A percentile compares a stretch with the other conserved stretches of the same genome.
These are phyloP conservation scores for Tringa solitaria DNA, from an alignment of 2,113 vertebrate species.

Conservation along the genomic window DNA sequence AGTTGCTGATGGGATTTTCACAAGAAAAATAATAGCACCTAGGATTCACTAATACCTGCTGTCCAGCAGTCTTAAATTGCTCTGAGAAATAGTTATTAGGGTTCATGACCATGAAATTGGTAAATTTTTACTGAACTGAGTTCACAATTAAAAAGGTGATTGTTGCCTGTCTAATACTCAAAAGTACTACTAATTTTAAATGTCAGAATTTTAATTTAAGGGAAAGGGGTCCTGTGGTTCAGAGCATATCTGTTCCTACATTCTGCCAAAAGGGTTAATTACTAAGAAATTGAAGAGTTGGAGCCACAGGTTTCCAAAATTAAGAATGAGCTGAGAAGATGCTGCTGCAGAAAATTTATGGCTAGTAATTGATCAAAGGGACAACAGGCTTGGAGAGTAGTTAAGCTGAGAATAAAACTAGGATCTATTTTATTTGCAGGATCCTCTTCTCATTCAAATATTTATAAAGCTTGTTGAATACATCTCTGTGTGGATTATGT, in stretches of 20 bases:
- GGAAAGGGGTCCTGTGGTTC: neutral
- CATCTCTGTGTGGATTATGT: slow-evolving; percentile 30
- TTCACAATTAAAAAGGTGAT: neutral
- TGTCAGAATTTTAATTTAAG: neutral
- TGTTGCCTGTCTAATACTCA: neutral
- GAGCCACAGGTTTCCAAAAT: neutral
- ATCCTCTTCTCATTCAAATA: slow-evolving; percentile 52
- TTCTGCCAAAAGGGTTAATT: neutral
- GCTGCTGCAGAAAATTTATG: neutral
- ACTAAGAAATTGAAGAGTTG: neutral
- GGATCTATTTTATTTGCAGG: slow-evolving; percentile 35
- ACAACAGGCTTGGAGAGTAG: neutral
- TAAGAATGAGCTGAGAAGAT: neutral
- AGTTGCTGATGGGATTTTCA: neutral
- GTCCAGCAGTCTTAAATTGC: neutral
- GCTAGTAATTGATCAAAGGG: neutral
- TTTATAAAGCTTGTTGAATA: slow-evolving; percentile 43
- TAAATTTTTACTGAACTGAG: neutral
- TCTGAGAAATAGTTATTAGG: neutral
- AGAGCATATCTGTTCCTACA: neutral
- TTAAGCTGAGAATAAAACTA: slow-evolving; percentile 16
- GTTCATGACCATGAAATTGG: neutral
- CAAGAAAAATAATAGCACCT: neutral
- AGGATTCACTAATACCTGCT: neutral
- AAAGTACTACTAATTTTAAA: neutral